A percentile compares a stretch with the other conserved stretches of the same genome.
Evolutionary conservation across 2,888 invertebrate species (phyloP).

Genomic region (Melikaiella ostensackeni): DNA sequence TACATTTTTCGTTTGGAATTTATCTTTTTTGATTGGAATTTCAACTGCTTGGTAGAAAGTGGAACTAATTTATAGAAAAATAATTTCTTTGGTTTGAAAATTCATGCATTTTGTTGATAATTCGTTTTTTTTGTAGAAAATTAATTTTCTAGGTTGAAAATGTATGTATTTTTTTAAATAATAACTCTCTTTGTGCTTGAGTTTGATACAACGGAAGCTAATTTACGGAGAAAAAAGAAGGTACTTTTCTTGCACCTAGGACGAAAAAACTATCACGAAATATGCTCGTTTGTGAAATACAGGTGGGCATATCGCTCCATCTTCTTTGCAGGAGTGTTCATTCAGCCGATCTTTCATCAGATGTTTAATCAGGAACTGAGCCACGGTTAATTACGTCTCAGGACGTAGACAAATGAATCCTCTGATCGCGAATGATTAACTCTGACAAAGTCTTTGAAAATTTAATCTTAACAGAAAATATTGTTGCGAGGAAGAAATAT

Average conservation of each 20-base stretch:
- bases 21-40: too few relatives aligned
- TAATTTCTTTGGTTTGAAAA: too few relatives aligned
- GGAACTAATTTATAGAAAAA: too few relatives aligned
- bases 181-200: not conserved
- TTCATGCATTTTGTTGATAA: too few relatives aligned
- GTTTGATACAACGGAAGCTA: not conserved
- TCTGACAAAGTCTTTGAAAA: not conserved
- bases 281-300: not conserved
- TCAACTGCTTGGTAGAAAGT: too few relatives aligned
- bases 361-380: constrained; percentile 1
- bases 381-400: not conserved
- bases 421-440: not conserved
- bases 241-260: not conserved
- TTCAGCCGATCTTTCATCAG: not conserved
- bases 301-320: not conserved
- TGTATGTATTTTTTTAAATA: too few relatives aligned
- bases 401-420: not conserved
- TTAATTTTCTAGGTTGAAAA: too few relatives aligned
- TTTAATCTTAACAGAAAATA: not conserved
- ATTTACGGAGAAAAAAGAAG: not conserved
- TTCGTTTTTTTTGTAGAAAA: too few relatives aligned
- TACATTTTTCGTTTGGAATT: too few relatives aligned
- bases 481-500: not conserved
- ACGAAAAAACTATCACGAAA: not conserved
- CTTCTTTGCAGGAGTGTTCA: not conserved